Evolutionary conservation across 1,140 invertebrate genomes (phyloP), one percentile per base, ranked within the genome.

Genomic region (Drosophila pallidifrons): DNA sequence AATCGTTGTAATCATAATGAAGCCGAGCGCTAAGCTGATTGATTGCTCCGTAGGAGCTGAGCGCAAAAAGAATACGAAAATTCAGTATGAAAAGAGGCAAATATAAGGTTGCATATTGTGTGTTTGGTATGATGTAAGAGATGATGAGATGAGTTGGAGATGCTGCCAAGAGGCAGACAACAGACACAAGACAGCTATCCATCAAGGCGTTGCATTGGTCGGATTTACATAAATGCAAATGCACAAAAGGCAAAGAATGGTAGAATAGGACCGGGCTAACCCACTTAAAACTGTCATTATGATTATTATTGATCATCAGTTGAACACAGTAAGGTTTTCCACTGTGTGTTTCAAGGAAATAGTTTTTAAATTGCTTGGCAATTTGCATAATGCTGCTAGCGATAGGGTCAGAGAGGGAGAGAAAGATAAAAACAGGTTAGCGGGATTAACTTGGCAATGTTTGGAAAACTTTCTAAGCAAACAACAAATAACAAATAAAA

Each of bases 221-320:
- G 25, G 67, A 82, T 58, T 74, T 58, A 57, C 54, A 57, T 57
- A 80, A 79, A 74, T 87, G 80, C 83, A 88, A 87, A 87, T 81
- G 71, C 63, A 75, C 41, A 72, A 68, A 54, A 59, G n/a, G 7
- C 7, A 10, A 38, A 38, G 35, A 38, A 38, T 38, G 35, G 7
- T 38, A 10, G 30, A 32, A 32, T 11, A 49, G 77, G 75, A 16
- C 81, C 85, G 70, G 75, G 32, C 81, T 85, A 85, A 87, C 85
- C 83, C 83, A 88, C 83, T 88, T 88, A 78, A 83, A 82, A 78
- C 83, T 88, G 83, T 88, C 83, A 88, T 89, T 88, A 89, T 83
- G 85, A 89, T 88, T 88, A 88, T 88, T 88, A 88, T 88, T 88
- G 83, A 88, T 88, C 83, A 88, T 89, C 83, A 75, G 75, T n/a